A percentile compares a stretch with the other conserved stretches of the same genome.
phyloP scores from a whole-genome alignment of 1,140 invertebrate genomes.

The Oncopodura yosiiana region DNA sequence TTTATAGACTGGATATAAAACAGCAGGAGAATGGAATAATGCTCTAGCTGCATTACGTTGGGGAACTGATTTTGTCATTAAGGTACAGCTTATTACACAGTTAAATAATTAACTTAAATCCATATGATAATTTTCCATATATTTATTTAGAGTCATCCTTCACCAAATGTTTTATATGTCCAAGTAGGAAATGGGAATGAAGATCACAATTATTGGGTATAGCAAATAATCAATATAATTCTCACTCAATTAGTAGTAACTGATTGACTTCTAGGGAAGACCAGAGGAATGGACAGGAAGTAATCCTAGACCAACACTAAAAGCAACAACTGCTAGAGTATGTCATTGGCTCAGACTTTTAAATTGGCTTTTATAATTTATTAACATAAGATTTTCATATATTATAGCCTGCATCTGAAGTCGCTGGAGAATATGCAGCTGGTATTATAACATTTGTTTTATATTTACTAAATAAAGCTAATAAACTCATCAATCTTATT shows the following conservation, averaged over 20 bases:
- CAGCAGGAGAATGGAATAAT: conserved; percentile 36
- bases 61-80: conserved; percentile 42
- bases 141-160: conserved; percentile 12
- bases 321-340: conserved; percentile 34
- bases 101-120: background rate
- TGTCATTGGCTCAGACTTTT: too few species aligned
- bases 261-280: conserved; percentile 21
- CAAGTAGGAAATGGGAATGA: conserved; percentile 36
- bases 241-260: background rate
- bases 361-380: too few species aligned
- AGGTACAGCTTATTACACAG: conserved; percentile 26
- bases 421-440: conserved; percentile 42
- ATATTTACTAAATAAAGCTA: too few species aligned
- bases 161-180: conserved; percentile 30
- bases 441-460: too few species aligned
- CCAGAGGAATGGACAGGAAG: conserved; percentile 40
- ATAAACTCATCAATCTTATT: too few species aligned
- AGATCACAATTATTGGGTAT: conserved; percentile 37
- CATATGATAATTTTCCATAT: background rate
- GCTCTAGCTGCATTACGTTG: conserved; percentile 38
- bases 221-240: background rate
- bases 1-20: conserved; percentile 36
- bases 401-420: conserved; percentile 41
- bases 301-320: conserved; percentile 38
- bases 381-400: too few species aligned